Evolutionary conservation across 2,888 invertebrate genomes (phyloP).

Genomic region (Cyclophora albipunctata): DNA sequence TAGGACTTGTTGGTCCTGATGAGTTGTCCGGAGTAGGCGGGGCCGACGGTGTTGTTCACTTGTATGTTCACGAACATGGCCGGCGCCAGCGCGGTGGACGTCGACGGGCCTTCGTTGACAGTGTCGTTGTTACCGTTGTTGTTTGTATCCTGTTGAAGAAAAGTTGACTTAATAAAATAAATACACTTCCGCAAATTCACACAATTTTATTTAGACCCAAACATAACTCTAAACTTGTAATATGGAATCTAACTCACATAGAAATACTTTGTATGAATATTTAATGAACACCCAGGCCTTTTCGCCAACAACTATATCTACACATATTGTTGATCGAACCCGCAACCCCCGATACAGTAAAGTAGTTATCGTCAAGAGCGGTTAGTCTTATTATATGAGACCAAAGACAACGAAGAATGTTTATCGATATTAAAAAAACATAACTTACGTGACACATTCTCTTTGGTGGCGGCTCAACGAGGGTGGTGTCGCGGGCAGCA

Average conservation of each 20-base stretch:
- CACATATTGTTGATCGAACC: too few relatives aligned
- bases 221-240: too few relatives aligned
- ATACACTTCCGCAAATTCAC: not conserved
- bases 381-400: not conserved
- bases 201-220: not conserved
- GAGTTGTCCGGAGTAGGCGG: too few relatives aligned
- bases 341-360: too few relatives aligned
- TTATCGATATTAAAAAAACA: not conserved
- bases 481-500: slow-evolving; percentile 24
- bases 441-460: slow-evolving; percentile 28
- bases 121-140: not conserved
- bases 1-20: not conserved
- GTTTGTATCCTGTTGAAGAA: not conserved
- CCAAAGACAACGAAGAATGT: not conserved
- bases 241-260: too few relatives aligned
- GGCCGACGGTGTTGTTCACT: not conserved
- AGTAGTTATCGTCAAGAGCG: too few relatives aligned
- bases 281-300: too few relatives aligned
- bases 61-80: not conserved
- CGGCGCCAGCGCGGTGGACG: not conserved
- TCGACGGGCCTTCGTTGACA: not conserved
- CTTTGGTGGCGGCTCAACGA: slow-evolving; percentile 27
- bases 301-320: too few relatives aligned
- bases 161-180: not conserved
- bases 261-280: too few relatives aligned